phyloP scores from a whole-genome alignment of 2,888 invertebrate species.

The Spisula solida region DNA sequence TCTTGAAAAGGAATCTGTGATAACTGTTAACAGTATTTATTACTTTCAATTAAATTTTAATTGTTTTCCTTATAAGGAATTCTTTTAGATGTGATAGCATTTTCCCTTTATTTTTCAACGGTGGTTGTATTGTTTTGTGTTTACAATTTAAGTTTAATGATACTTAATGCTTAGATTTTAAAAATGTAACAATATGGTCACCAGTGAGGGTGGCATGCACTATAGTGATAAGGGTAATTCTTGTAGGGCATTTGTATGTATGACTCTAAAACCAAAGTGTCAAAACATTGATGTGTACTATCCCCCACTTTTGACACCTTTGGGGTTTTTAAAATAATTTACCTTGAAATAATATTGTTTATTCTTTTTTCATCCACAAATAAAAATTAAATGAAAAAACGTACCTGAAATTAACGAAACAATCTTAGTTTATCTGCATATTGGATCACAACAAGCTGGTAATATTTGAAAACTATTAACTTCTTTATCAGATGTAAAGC shows the following conservation, averaged over 20 bases:
- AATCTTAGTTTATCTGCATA: too few species aligned
- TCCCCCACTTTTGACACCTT: neutral
- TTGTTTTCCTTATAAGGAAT: neutral
- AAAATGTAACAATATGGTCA: too few species aligned
- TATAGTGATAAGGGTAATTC: neutral
- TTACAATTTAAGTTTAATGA: too few species aligned
- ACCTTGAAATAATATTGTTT: too few species aligned
- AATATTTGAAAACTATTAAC: too few species aligned
- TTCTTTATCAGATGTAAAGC: too few species aligned
- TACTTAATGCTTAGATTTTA: too few species aligned
- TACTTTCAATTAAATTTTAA: neutral
- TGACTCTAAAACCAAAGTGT: neutral
- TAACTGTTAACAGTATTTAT: neutral
- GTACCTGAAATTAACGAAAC: too few species aligned
- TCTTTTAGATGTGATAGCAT: neutral
- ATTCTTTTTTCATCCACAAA: too few species aligned
- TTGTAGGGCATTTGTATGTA: neutral
- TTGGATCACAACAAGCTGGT: too few species aligned
- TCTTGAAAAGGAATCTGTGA: neutral
- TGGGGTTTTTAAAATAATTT: neutral
- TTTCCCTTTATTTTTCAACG: neutral
- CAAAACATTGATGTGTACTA: neutral
- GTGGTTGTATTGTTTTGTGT: too few species aligned
- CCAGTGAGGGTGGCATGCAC: neutral
- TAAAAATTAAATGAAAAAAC: too few species aligned